Conservation (phyloP, 2,113 vertebrate species). For the Calonectris borealis region DNA sequence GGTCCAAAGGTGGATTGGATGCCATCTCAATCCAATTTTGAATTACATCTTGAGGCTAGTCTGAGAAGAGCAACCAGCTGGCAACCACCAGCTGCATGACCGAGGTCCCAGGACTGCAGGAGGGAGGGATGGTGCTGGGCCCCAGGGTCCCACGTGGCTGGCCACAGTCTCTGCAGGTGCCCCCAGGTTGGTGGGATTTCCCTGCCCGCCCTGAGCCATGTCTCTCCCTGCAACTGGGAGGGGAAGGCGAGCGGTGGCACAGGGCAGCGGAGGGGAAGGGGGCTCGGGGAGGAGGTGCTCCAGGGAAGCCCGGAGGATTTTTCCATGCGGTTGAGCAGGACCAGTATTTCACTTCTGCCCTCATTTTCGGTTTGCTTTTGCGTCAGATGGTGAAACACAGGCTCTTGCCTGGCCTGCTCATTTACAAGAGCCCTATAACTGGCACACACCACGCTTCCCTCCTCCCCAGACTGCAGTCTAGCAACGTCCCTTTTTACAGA, state of each 20-base stretch:
- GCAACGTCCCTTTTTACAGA: not conserved
- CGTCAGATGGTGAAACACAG: not conserved
- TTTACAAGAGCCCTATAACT: not conserved
- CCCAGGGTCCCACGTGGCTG: accelerated
- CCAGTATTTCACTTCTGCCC: not conserved
- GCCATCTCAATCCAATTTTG: not conserved
- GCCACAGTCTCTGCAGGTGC: not conserved
- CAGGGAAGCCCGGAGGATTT: not conserved
- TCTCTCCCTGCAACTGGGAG: not conserved
- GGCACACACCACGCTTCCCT: not conserved
- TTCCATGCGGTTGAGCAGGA: not conserved
- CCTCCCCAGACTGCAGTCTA: not conserved
- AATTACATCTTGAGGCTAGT: not conserved
- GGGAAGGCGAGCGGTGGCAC: accelerated
- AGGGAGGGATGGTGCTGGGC: not conserved
- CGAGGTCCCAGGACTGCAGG: accelerated
- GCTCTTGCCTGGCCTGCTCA: not conserved
- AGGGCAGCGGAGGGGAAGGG: not conserved
- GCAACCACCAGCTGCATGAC: accelerated
- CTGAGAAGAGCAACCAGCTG: not conserved
- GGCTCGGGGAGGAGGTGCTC: not conserved
- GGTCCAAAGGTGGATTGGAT: not conserved
- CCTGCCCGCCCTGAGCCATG: not conserved
- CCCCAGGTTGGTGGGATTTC: not conserved
- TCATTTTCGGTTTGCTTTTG: not conserved